These are phyloP conservation scores for Herminia tarsipennalis DNA, from an alignment of 2,888 invertebrate species.

Conservation along the genomic window DNA sequence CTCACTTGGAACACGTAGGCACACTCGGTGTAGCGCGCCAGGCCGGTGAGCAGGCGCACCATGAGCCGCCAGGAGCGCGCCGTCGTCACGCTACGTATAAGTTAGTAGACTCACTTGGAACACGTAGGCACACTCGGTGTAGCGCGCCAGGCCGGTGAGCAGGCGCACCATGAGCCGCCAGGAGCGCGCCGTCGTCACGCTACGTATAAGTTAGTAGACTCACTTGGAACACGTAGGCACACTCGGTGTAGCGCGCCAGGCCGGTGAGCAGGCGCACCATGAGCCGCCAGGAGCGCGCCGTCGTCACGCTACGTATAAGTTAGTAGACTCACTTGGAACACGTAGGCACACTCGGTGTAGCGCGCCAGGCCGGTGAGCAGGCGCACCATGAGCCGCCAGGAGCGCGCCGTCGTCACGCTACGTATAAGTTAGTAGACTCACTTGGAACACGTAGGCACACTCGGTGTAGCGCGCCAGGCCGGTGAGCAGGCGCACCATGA, in stretches of 20 bases:
- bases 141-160: conserved; percentile 93
- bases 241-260: conserved; percentile 93
- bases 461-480: conserved; percentile 94
- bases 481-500: conserved; percentile 93
- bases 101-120: conserved; percentile 85
- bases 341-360: conserved; percentile 95
- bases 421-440: conserved; percentile 15
- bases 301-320: conserved; percentile 74
- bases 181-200: conserved; percentile 88
- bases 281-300: conserved; percentile 90
- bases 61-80: no score
- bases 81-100: neutral
- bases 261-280: conserved; percentile 94
- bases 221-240: conserved; percentile 94
- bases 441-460: conserved; percentile 95
- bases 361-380: conserved; percentile 93
- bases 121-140: conserved; percentile 95
- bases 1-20: no score
- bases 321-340: conserved; percentile 87
- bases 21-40: no score
- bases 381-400: conserved; percentile 93
- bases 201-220: neutral
- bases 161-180: conserved; percentile 94
- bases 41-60: no score
- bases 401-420: conserved; percentile 81